Evolutionary conservation across 1,140 invertebrate species (phyloP).

Genomic region (Drosophila auraria): DNA sequence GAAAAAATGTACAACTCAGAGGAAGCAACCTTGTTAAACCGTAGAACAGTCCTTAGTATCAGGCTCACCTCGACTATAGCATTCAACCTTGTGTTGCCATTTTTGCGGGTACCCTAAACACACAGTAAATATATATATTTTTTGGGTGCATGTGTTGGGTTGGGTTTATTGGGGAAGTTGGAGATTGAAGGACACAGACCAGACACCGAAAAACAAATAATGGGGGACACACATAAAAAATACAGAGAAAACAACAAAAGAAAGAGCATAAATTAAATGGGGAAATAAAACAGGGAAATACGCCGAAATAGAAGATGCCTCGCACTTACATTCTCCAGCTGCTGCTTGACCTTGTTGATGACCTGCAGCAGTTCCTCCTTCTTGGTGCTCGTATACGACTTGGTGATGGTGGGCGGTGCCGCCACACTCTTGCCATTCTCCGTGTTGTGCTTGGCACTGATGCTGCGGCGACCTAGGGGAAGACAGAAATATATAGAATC

Average conservation of each 20-base stretch:
- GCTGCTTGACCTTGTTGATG: conserved; percentile 94
- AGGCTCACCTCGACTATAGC: conserved; percentile 81
- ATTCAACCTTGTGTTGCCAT: conserved; percentile 78
- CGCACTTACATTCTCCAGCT: conserved; percentile 93
- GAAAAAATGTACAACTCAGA: conserved; percentile 19
- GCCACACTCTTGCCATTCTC: conserved; percentile 79
- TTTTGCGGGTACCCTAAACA: conserved; percentile 79
- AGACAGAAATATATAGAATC: not conserved
- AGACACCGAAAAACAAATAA: conserved; percentile 60
- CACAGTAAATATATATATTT: conserved; percentile 9
- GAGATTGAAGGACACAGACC: conserved; percentile 61
- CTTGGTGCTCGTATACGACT: conserved; percentile 88
- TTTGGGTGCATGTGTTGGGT: conserved; percentile 42
- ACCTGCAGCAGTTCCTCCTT: conserved; percentile 93
- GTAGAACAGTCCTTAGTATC: conserved; percentile 10
- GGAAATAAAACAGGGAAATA: conserved; percentile 33
- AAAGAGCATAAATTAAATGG: conserved; percentile 41
- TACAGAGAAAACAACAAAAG: conserved; percentile 48
- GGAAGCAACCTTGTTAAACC: conserved; percentile 42
- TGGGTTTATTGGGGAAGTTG: conserved; percentile 25
- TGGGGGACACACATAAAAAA: conserved; percentile 58
- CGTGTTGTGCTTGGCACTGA: conserved; percentile 85
- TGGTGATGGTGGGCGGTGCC: conserved; percentile 85
- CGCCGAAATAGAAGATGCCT: conserved; percentile 2
- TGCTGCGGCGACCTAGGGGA: conserved; percentile 79